Percentiles rank a stretch among this genome's conserved stretches.
These are phyloP conservation scores for Chlorops oryzae DNA, from an alignment of 1,140 invertebrate species.

Conservation along the genomic window DNA sequence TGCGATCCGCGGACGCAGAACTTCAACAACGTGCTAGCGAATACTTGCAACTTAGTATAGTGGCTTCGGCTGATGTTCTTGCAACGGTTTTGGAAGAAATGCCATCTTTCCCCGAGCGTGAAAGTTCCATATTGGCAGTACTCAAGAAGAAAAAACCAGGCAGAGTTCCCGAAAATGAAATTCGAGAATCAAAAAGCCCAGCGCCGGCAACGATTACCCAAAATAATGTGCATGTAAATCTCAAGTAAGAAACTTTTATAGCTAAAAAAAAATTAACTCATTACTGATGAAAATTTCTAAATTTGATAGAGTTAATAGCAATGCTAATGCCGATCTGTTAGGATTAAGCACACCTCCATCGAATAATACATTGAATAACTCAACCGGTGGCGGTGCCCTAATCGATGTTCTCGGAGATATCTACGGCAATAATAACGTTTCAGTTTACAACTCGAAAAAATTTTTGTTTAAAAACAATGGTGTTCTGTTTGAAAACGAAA, in stretches of 20 bases:
- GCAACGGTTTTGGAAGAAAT: slow-evolving; percentile 99
- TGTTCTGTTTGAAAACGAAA: slow-evolving; percentile 95
- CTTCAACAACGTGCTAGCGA: slow-evolving; percentile 97
- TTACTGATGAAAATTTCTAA: too few species aligned
- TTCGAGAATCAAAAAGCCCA: slow-evolving; percentile 72
- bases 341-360: slow-evolving; percentile 76
- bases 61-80: slow-evolving; percentile 94
- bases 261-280: slow-evolving; percentile 5
- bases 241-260: slow-evolving; percentile 47
- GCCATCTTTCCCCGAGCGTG: slow-evolving; percentile 98
- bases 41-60: slow-evolving; percentile 93
- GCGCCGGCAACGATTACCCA: slow-evolving; percentile 51
- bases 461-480: slow-evolving; percentile 98
- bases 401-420: slow-evolving; percentile 89
- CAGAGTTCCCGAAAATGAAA: slow-evolving; percentile 76
- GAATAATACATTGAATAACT: slow-evolving; percentile 56
- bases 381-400: slow-evolving; percentile 59
- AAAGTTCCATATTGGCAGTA: slow-evolving; percentile 95
- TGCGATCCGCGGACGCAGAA: slow-evolving; percentile 96
- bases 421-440: slow-evolving; percentile 63
- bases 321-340: slow-evolving; percentile 72
- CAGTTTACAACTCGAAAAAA: slow-evolving; percentile 77
- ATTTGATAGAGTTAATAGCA: slow-evolving; percentile 47
- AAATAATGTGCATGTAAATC: slow-evolving; percentile 50
- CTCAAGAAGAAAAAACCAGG: slow-evolving; percentile 98